Percentiles rank a stretch among this genome's conserved stretches.
phyloP scores from a whole-genome alignment of 2,888 invertebrate species.

The Dexiosoma caninum region DNA sequence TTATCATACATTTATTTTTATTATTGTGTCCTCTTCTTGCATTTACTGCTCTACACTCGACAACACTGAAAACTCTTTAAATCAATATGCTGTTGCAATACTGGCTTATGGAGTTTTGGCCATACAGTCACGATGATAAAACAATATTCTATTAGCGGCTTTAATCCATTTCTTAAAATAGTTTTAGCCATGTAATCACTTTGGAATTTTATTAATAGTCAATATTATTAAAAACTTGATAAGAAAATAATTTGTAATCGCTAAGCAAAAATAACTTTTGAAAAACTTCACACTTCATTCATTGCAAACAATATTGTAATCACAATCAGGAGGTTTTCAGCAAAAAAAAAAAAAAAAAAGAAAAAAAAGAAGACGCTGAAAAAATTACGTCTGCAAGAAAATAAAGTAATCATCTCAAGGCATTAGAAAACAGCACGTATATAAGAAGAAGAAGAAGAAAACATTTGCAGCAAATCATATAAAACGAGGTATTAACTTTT shows the following conservation, averaged over 20 bases:
- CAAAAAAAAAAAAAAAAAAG: conserved; percentile 4
- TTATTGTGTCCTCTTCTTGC: too few relatives aligned
- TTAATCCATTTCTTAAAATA: too few relatives aligned
- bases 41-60: too few relatives aligned
- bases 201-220: too few relatives aligned
- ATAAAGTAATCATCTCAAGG: neutral
- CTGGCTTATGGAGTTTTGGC: too few relatives aligned
- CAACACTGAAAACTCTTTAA: too few relatives aligned
- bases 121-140: too few relatives aligned
- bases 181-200: too few relatives aligned
- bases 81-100: too few relatives aligned
- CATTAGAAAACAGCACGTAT: neutral
- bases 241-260: conserved; percentile 12
- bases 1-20: too few relatives aligned
- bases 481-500: conserved; percentile 5
- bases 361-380: neutral
- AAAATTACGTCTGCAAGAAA: neutral
- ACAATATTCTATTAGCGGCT: too few relatives aligned
- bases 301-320: conserved; percentile 21
- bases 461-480: neutral
- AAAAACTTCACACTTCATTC: neutral
- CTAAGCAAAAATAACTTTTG: neutral
- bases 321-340: conserved; percentile 5
- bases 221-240: conserved; percentile 1
- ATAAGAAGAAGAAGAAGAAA: neutral